Evolutionary conservation across 2,888 invertebrate species (phyloP).

Genomic region (Bruchidius siliquastri): DNA sequence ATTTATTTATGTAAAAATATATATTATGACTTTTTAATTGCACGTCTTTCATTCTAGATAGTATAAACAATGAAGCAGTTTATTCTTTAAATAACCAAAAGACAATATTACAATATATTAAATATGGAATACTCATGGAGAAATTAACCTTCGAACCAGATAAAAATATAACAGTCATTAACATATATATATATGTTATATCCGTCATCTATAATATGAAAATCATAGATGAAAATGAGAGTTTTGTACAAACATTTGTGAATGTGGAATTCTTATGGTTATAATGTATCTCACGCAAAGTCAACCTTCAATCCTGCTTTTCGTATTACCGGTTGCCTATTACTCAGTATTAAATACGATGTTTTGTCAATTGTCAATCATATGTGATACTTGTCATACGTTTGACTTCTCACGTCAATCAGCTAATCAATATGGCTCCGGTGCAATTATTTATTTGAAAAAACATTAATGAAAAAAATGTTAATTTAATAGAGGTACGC

Average conservation of each 20-base stretch:
- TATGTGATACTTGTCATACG: background rate
- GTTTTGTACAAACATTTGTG: too few relatives aligned
- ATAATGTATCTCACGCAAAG: too few relatives aligned
- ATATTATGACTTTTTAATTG: background rate
- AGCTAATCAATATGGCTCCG: background rate
- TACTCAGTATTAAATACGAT: too few relatives aligned
- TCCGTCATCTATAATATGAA: too few relatives aligned
- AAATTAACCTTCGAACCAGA: too few relatives aligned
- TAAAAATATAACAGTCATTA: too few relatives aligned
- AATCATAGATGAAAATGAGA: too few relatives aligned
- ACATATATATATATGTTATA: too few relatives aligned
- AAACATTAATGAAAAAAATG: background rate
- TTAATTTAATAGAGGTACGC: background rate
- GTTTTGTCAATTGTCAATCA: too few relatives aligned
- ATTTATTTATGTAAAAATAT: slow-evolving; percentile 9
- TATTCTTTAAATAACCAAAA: background rate
- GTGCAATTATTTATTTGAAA: background rate
- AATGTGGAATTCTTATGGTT: too few relatives aligned
- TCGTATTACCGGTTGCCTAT: too few relatives aligned
- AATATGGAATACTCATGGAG: background rate
- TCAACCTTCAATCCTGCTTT: too few relatives aligned
- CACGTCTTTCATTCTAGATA: background rate
- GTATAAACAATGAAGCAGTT: background rate
- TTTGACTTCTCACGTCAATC: background rate
- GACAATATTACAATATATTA: background rate